Percentiles rank a stretch among this genome's conserved stretches.
phyloP scores from a whole-genome alignment of 2,113 vertebrate species.

The Phodopus roborovskii region DNA sequence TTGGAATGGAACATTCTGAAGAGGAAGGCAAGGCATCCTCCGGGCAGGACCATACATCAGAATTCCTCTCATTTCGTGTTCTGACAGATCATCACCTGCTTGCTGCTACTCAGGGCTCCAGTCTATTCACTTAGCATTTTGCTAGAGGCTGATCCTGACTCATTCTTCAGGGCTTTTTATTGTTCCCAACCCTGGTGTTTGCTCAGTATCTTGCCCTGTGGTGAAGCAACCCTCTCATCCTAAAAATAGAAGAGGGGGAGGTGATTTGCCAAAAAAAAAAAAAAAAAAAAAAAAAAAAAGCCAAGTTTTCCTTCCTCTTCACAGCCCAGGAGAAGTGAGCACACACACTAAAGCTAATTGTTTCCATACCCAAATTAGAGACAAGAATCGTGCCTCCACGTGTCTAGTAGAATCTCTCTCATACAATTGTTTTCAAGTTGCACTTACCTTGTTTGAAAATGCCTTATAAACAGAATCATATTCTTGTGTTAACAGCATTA shows the following conservation, averaged over 20 bases:
- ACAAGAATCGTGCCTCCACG: conserved; percentile 52
- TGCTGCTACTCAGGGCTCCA: background rate
- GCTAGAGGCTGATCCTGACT: conserved; percentile 55
- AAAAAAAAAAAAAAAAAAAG: background rate
- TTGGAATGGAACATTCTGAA: conserved; percentile 22
- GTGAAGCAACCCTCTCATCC: conserved; percentile 42
- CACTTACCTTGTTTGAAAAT: conserved; percentile 63
- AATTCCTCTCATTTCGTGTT: conserved; percentile 63
- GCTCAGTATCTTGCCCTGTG: conserved; percentile 22
- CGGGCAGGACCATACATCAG: background rate
- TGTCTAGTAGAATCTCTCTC: conserved; percentile 47
- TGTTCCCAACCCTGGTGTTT: conserved; percentile 31
- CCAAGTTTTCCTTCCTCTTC: background rate
- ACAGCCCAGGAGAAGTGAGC: conserved; percentile 31
- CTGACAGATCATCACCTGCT: conserved; percentile 59
- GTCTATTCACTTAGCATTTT: conserved; percentile 1
- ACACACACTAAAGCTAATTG: conserved; percentile 51
- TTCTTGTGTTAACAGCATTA: conserved; percentile 41
- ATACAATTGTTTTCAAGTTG: conserved; percentile 60
- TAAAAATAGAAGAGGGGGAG: conserved; percentile 68
- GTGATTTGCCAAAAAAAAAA: conserved; percentile 54
- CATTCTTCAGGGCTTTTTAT: conserved; percentile 59
- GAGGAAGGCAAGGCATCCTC: background rate
- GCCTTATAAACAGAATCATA: conserved; percentile 59
- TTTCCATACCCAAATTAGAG: conserved; percentile 63